Conservation (phyloP, 1,140 invertebrate genomes). For the Neotoxoptera formosana region DNA sequence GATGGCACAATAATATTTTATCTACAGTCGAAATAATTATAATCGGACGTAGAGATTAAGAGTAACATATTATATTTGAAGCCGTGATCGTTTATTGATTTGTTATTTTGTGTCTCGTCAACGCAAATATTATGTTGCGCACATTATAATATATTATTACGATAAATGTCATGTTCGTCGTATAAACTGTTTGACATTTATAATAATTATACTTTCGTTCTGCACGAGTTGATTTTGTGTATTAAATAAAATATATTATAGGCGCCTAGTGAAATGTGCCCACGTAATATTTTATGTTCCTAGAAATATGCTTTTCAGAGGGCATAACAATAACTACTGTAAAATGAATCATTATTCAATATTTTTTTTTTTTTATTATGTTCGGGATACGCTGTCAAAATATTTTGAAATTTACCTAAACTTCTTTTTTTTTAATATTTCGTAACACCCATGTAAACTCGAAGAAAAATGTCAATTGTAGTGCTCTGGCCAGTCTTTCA, state of each 20-base stretch:
- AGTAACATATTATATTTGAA: too few relatives aligned
- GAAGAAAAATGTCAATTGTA: neutral
- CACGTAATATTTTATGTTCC: neutral
- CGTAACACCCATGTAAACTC: neutral
- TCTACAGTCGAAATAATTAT: neutral
- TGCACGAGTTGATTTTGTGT: neutral
- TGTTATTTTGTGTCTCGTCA: neutral
- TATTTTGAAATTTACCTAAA: too few relatives aligned
- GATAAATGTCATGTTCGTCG: neutral
- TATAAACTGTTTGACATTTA: neutral
- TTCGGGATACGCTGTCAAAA: neutral
- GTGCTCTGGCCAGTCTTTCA: neutral
- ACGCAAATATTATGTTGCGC: neutral
- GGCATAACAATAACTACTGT: neutral
- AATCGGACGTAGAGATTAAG: constrained; percentile 8
- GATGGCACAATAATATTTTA: neutral
- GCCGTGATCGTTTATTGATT: neutral
- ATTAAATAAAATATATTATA: too few relatives aligned
- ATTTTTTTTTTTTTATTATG: too few relatives aligned
- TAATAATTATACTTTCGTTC: too few relatives aligned
- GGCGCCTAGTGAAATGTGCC: neutral
- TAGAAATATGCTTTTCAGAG: neutral
- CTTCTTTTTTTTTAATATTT: too few relatives aligned
- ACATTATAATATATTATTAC: neutral
- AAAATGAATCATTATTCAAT: neutral